A percentile compares a stretch with the other conserved stretches of the same genome.
These are phyloP conservation scores for Pilophorus perplexus DNA, from an alignment of 2,888 invertebrate genomes.

Conservation along the genomic window DNA sequence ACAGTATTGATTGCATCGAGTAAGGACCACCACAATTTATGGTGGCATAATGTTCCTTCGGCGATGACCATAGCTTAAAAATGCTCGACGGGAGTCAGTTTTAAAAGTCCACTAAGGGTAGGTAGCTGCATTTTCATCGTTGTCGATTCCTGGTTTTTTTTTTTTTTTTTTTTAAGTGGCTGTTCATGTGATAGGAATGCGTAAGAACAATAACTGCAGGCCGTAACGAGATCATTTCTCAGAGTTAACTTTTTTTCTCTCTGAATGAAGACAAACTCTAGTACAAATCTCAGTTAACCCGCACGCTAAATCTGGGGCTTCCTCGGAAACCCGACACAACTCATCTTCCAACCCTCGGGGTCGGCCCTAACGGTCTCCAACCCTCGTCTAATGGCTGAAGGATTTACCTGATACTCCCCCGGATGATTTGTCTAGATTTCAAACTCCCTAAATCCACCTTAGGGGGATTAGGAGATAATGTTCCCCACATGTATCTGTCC, in stretches of 20 bases:
- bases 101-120: no score
- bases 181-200: no score
- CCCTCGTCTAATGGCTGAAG: neutral
- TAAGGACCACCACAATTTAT: no score
- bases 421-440: neutral
- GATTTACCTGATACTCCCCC: neutral
- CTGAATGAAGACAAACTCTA: conserved; percentile 36
- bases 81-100: no score
- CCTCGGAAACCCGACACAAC: neutral
- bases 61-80: no score
- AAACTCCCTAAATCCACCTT: neutral
- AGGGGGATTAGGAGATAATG: neutral
- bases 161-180: no score
- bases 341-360: neutral
- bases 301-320: neutral
- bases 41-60: no score
- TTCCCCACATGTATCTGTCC: neutral
- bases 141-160: no score
- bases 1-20: no score
- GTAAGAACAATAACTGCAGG: no score
- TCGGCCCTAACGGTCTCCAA: neutral
- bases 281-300: conserved; percentile 36
- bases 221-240: conserved; percentile 23
- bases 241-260: conserved; percentile 13
- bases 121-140: no score